phyloP scores from a whole-genome alignment of 2,113 vertebrate species.

The Petaurus breviceps region DNA sequence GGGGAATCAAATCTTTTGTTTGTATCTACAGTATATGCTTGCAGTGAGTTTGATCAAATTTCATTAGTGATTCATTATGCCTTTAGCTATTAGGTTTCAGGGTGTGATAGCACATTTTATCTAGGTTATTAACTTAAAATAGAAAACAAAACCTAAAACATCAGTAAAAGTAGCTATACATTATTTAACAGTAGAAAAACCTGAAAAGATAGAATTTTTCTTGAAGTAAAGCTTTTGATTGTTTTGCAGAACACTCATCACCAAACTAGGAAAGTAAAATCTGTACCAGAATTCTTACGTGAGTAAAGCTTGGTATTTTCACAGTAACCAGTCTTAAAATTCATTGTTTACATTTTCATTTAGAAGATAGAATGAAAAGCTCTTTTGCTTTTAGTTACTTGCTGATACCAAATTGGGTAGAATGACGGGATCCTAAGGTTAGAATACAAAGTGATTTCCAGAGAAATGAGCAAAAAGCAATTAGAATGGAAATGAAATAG shows the following conservation, averaged over 20 bases:
- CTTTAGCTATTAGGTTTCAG: background rate
- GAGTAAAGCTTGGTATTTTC: background rate
- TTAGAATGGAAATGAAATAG: too few relatives aligned
- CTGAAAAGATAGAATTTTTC: background rate
- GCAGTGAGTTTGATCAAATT: background rate
- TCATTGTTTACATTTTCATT: background rate
- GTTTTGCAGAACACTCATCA: background rate
- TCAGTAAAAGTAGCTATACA: background rate
- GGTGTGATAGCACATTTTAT: background rate
- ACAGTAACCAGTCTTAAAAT: background rate
- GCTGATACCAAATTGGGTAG: background rate
- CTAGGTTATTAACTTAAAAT: constrained; percentile 17
- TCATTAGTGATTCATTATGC: background rate
- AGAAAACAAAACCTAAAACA: background rate
- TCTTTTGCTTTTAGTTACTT: background rate
- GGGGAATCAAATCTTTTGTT: too few relatives aligned
- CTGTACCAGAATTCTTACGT: background rate
- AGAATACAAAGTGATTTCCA: background rate
- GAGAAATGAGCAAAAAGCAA: background rate
- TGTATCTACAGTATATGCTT: too few relatives aligned
- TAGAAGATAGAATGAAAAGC: background rate
- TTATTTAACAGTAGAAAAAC: background rate
- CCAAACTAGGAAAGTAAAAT: background rate
- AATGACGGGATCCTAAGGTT: background rate
- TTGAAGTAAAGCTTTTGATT: background rate